Base-by-base conservation (phyloP, 2,113 vertebrate genomes). In the Amblyornis subalaris region DNA sequence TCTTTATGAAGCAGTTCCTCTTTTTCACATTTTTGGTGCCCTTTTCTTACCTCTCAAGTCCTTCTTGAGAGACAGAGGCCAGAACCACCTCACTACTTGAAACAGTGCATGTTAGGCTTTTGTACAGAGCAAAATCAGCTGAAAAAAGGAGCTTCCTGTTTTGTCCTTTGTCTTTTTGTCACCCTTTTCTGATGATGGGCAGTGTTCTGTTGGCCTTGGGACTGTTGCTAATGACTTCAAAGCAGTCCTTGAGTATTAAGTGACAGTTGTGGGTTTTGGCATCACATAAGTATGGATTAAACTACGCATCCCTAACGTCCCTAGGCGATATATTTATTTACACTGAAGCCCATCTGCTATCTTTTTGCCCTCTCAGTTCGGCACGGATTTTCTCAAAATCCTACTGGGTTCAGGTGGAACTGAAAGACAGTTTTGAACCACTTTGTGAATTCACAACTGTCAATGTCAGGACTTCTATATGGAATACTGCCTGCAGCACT, bases 401-500 rank as follows among this genome's bases (percentile, higher is more conserved):
- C 35, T 70, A 3, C 14, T 50, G 83, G 72, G 44, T 95, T 89
- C 62, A 79, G 67, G 71, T 79, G 31, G 58, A 96, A 73, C 26
- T 35, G 26, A 82, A 91, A 96, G 57, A 87, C 15, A 58, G n/a
- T 78, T 96, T 82, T 93, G 58, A 93, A 93, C 42, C 54, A 64
- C 74, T 88, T 85, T 60, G 62, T 70, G 74, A 91, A 89, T 89
- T 69, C 54, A 62, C 71, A 88, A 87, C 74, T 85, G 71, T 82
- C 91, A 94, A 74, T 80, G 94, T 91, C 93, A 93, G 75, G 85
- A 93, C 88, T 88, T 93, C 74, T 73, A 50, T 15, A 91, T 24
- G 60, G 81, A 85, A 95, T 76, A 45, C 20, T 94, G 78, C 89
- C 78, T 77, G 71, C 64, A 90, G 71, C 47, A 53, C 47, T 94